These are phyloP conservation scores for Drosophila dives DNA, from an alignment of 2,888 invertebrate genomes.

Conservation along the genomic window DNA sequence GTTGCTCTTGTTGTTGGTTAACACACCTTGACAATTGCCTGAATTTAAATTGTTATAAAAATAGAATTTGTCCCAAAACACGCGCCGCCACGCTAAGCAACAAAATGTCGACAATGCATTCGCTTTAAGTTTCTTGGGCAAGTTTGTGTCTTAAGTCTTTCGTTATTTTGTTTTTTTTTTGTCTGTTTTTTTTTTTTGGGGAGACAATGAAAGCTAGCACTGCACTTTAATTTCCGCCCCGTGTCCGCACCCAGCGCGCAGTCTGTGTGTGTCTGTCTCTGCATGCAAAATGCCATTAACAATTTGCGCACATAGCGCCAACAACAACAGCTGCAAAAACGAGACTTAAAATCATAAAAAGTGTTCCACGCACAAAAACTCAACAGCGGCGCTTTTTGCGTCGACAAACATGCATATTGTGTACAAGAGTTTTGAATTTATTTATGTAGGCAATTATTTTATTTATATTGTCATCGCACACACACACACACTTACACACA, in stretches of 20 bases:
- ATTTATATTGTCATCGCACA: constrained; percentile 81
- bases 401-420: constrained; percentile 6
- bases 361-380: constrained; percentile 66
- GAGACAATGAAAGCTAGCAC: constrained; percentile 76
- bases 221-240: constrained; percentile 57
- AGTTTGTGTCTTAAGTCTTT: constrained; percentile 80
- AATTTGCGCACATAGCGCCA: constrained; percentile 66
- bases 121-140: constrained; percentile 42
- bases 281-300: constrained; percentile 74
- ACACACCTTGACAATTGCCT: constrained; percentile 78
- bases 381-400: constrained; percentile 29
- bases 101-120: constrained; percentile 50
- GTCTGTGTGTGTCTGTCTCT: constrained; percentile 14
- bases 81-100: constrained; percentile 47
- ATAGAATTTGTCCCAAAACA: constrained; percentile 81
- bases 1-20: constrained; percentile 38
- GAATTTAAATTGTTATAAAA: constrained; percentile 79
- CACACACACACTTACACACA: constrained; percentile 13
- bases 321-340: constrained; percentile 36
- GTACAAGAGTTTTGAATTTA: constrained; percentile 75
- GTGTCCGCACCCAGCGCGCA: constrained; percentile 10
- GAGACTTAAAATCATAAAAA: constrained; percentile 55
- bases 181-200: constrained; percentile 33
- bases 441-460: constrained; percentile 83
- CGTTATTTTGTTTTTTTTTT: constrained; percentile 39